These are phyloP conservation scores for Saturnia pavonia DNA, from an alignment of 2,888 invertebrate species.

Conservation along the genomic window DNA sequence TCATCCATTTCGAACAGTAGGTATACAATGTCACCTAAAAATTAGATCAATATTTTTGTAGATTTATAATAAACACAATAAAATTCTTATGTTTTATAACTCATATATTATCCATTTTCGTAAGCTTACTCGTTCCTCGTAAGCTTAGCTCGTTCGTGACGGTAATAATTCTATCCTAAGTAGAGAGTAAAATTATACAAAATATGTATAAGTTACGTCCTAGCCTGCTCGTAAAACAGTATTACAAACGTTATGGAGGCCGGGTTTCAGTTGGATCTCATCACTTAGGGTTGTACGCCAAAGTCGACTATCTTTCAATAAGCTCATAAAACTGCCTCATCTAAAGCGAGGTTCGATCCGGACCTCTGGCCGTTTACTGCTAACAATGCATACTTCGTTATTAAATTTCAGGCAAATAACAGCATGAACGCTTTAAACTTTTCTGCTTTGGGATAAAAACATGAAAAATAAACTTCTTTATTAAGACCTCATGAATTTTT, in stretches of 20 bases:
- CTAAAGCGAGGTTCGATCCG: conserved; percentile 49
- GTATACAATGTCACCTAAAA: not conserved
- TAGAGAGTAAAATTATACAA: conserved; percentile 73
- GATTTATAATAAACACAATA: not conserved
- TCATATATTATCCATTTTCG: conserved; percentile 2
- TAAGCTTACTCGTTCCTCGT: conserved; percentile 44
- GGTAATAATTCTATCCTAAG: conserved; percentile 68
- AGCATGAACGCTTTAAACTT: conserved; percentile 68
- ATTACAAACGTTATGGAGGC: conserved; percentile 77
- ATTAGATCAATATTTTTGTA: not conserved
- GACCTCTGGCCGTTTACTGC: conserved; percentile 47
- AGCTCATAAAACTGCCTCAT: conserved; percentile 68
- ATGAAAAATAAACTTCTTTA: not conserved
- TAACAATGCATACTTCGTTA: conserved; percentile 68
- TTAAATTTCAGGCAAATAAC: conserved; percentile 66
- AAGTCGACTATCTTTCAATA: conserved; percentile 71
- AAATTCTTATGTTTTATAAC: conserved; percentile 2
- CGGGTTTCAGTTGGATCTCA: conserved; percentile 73
- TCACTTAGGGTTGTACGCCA: conserved; percentile 70
- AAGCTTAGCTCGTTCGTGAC: conserved; percentile 37
- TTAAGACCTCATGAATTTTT: not conserved
- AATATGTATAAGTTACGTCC: conserved; percentile 77
- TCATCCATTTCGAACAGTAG: conserved; percentile 19
- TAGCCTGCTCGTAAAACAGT: conserved; percentile 76
- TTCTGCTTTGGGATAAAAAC: conserved; percentile 47